Base-by-base conservation (phyloP, 2,888 invertebrate genomes). In the Acrobeloides nanus region DNA sequence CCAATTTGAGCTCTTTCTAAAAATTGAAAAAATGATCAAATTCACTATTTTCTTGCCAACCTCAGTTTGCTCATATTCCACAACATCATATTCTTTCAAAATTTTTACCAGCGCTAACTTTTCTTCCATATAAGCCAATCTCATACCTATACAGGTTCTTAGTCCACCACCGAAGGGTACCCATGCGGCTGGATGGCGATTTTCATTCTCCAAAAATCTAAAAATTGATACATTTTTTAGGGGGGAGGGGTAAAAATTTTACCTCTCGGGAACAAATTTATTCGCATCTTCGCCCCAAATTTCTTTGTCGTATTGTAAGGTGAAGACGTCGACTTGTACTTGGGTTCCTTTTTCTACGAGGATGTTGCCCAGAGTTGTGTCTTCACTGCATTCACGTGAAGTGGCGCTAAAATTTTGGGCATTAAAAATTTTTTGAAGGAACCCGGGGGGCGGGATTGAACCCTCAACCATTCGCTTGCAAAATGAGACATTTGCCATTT, bases 271-370 rank as follows among this genome's bases (percentile, higher is more conserved):
- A 12, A 48, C 51, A 39, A 66, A 66, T 12, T 61, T 53, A 24
- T 62, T 53, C 1, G 64, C 64, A 52, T 65, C 50, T 17, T 53
- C 51, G 34, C 66, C 64, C 64, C 66, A 67, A 20, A 65, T 43
- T n/a, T 59, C 47, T 35, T 58, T 51, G 32, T 53, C 53, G 32
- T 37, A 46, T 23, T 68, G 68, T 21, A 68, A 26, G 2, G 59
- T 39, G 40, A 48, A 50, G 1, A 62, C 57, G 48, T 68, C 68
- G 1, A 61, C 59, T 27, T 48, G 46, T 2, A 68, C 51, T 12
- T 32, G 21, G 1, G 53, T 55, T 10, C 67, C 67, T 35, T 61
- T 46, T 21, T 66, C 59, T 17, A 68, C 41, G 17, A 38, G 8
- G 2, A 59, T 25, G 4, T 51, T 48, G 12, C 65, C 64, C 1